A percentile compares a stretch with the other conserved stretches of the same genome.
phyloP scores from a whole-genome alignment of 2,113 vertebrate species.

The Diphyllodes magnificus region DNA sequence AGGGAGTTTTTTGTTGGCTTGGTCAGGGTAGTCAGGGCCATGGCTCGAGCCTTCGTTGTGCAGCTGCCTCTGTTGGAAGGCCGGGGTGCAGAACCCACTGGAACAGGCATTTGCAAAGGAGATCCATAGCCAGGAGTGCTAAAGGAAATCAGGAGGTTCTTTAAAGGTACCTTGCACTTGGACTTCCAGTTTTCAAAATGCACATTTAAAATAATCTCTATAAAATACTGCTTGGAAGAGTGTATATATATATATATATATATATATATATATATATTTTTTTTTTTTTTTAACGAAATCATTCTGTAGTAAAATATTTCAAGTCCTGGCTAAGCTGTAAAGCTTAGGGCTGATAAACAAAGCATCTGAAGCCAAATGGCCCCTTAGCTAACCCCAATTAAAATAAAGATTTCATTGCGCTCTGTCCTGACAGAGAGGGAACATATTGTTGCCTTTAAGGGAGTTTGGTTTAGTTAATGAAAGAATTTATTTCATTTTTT shows the following conservation, averaged over 20 bases:
- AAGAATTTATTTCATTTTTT: slow-evolving; percentile 73
- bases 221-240: slow-evolving; percentile 22
- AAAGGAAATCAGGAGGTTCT: not conserved
- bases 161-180: not conserved
- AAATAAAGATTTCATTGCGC: slow-evolving; percentile 79
- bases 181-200: slow-evolving; percentile 17
- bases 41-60: not conserved
- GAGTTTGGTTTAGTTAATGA: slow-evolving; percentile 81
- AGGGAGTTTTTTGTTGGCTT: not conserved
- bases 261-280: no score
- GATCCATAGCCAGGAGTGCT: not conserved
- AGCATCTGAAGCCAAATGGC: slow-evolving; percentile 77
- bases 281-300: slow-evolving; percentile 26
- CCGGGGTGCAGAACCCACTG: not conserved
- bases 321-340: slow-evolving; percentile 70
- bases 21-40: not conserved
- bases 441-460: slow-evolving; percentile 85
- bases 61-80: not conserved
- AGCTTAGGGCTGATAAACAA: slow-evolving; percentile 79
- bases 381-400: slow-evolving; percentile 81
- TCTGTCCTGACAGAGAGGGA: slow-evolving; percentile 79
- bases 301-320: slow-evolving; percentile 73
- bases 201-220: not conserved
- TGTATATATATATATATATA: not conserved
- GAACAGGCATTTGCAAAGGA: not conserved